These are phyloP conservation scores for Zeus faber DNA, from an alignment of 2,113 vertebrate species.

Conservation along the genomic window DNA sequence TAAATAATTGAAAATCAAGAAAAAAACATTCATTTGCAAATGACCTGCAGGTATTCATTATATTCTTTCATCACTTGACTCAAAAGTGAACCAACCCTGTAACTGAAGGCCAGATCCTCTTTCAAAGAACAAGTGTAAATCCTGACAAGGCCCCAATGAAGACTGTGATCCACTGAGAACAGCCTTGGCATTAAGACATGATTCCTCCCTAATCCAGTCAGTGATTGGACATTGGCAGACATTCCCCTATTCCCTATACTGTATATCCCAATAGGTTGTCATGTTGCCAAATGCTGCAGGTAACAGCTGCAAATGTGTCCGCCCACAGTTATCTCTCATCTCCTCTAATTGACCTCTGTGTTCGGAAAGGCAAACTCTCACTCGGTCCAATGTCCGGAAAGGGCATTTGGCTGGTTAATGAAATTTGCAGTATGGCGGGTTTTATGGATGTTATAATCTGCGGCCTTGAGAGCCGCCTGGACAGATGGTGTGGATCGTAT, in stretches of 20 bases:
- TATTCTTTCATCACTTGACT: no score
- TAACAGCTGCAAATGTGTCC: no score
- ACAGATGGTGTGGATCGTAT: no score
- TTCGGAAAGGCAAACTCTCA: slow-evolving; percentile 20
- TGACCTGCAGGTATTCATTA: background rate
- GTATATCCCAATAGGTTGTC: slow-evolving; percentile 24
- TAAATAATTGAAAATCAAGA: background rate
- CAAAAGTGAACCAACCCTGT: no score
- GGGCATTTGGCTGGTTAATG: no score
- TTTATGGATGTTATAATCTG: no score
- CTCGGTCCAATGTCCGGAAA: slow-evolving; percentile 6
- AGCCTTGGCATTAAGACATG: slow-evolving; percentile 51
- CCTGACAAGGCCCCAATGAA: slow-evolving; percentile 15
- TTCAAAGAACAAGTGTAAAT: no score
- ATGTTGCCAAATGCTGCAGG: slow-evolving; percentile 60
- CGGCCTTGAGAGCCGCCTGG: no score
- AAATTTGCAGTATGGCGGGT: no score
- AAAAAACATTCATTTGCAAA: background rate
- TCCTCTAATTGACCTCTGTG: slow-evolving; percentile 40
- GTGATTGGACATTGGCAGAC: slow-evolving; percentile 50
- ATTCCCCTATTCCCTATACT: slow-evolving; percentile 8
- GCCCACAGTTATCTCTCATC: slow-evolving; percentile 14
- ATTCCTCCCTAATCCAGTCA: slow-evolving; percentile 58
- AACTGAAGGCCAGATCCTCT: no score
- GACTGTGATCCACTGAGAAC: slow-evolving; percentile 39